A percentile compares a stretch with the other conserved stretches of the same genome.
Evolutionary conservation across 1,140 invertebrate species (phyloP).

Genomic region (Dendrolimus kikuchii): DNA sequence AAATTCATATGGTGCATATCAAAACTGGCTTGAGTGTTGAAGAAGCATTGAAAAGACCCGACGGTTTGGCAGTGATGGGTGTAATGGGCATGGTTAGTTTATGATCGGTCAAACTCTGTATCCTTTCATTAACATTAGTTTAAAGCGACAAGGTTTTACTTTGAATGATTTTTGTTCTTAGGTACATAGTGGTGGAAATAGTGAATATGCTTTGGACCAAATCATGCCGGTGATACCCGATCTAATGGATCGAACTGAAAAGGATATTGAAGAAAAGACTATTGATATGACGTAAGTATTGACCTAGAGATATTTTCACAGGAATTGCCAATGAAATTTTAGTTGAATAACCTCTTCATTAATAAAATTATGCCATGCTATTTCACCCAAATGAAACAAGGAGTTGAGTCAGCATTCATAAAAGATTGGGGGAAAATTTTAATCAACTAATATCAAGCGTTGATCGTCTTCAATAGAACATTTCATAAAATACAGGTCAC

Average conservation of each 20-base stretch:
- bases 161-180: slow-evolving; percentile 7
- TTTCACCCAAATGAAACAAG: no score
- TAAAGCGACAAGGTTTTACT: neutral
- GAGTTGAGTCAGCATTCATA: no score
- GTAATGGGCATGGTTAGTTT: slow-evolving; percentile 41
- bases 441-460: no score
- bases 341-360: no score
- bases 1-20: slow-evolving; percentile 60
- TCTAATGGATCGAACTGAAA: slow-evolving; percentile 14
- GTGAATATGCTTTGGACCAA: slow-evolving; percentile 32
- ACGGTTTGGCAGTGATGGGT: slow-evolving; percentile 49
- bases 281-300: slow-evolving; percentile 42
- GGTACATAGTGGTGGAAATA: slow-evolving; percentile 26
- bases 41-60: slow-evolving; percentile 35
- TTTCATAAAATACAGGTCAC: no score
- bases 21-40: slow-evolving; percentile 42
- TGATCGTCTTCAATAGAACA: no score
- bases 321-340: no score
- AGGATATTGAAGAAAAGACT: slow-evolving; percentile 13
- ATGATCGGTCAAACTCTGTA: neutral
- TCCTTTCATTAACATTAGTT: neutral
- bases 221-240: slow-evolving; percentile 28
- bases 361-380: no score
- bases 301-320: no score
- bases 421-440: no score